A percentile compares a stretch with the other conserved stretches of the same genome.
Conservation (phyloP, 2,113 vertebrate species). For the Lepisosteus oculatus region DNA sequence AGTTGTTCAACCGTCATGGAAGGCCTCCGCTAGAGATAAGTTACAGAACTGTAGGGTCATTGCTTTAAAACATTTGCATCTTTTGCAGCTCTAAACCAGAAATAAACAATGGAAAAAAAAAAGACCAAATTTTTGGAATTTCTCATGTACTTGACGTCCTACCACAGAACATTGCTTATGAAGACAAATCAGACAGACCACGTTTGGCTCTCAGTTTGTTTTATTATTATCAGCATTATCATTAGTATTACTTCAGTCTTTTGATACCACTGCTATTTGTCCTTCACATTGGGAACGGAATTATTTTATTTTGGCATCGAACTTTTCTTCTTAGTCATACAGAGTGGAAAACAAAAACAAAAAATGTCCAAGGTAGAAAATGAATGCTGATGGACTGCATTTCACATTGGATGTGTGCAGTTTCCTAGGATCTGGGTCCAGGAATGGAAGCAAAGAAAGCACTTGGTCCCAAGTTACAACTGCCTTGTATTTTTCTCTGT, state of each 20-base stretch:
- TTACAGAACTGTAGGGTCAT: too few relatives aligned
- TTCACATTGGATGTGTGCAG: conserved; percentile 4
- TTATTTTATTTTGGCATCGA: neutral
- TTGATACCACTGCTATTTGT: conserved; percentile 8
- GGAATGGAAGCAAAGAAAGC: neutral
- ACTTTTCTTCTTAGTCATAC: conserved; percentile 4
- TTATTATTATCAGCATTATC: conserved; percentile 13
- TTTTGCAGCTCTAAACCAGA: too few relatives aligned
- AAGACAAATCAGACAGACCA: conserved; percentile 1
- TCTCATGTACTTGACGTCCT: too few relatives aligned
- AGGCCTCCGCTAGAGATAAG: too few relatives aligned
- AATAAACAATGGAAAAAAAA: too few relatives aligned
- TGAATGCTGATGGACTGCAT: neutral
- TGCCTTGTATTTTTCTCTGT: conserved; percentile 2
- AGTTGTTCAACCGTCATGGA: too few relatives aligned
- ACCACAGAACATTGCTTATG: too few relatives aligned
- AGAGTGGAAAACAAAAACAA: neutral
- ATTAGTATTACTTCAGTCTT: conserved; percentile 8
- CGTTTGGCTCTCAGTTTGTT: conserved; percentile 4
- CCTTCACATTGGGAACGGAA: neutral
- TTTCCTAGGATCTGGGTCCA: neutral
- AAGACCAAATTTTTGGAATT: too few relatives aligned
- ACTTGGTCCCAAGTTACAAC: conserved; percentile 4
- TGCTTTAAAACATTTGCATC: too few relatives aligned
- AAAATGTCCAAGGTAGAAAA: conserved; percentile 9